Conservation (phyloP, 2,113 vertebrate genomes). For the Platycercus adscitus region DNA sequence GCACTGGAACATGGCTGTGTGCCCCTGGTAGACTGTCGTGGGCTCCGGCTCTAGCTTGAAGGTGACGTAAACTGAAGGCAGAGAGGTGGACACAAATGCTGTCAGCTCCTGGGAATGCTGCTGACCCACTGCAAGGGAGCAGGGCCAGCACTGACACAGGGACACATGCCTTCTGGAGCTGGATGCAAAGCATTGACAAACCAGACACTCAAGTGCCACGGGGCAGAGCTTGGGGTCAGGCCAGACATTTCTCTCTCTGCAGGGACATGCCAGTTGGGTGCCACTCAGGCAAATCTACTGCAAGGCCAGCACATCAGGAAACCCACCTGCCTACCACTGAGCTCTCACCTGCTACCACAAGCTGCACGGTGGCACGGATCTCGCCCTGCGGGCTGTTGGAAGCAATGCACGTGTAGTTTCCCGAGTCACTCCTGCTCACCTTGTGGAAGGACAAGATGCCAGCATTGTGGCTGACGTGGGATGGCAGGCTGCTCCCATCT, state of each 20-base stretch:
- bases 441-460: constrained; percentile 88
- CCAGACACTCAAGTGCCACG: rapidly evolving
- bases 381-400: constrained; percentile 92
- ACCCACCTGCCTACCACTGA: not conserved
- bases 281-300: not conserved
- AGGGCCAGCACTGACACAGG: not conserved
- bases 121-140: not conserved
- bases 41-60: constrained; percentile 92
- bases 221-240: not conserved
- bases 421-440: constrained; percentile 87
- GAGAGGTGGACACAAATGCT: rapidly evolving
- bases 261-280: not conserved
- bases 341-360: constrained; percentile 89
- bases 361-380: constrained; percentile 87
- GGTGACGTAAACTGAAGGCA: constrained; percentile 84
- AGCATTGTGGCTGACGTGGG: constrained; percentile 81
- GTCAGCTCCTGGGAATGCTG: not conserved
- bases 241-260: not conserved
- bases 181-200: not conserved
- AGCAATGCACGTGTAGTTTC: constrained; percentile 93
- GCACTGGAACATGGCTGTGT: constrained; percentile 93
- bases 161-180: not conserved
- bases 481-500: constrained; percentile 89
- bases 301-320: not conserved
- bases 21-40: constrained; percentile 94